phyloP scores from a whole-genome alignment of 2,797 vertebrate species.

The Phrynocephalus guinanensis region DNA sequence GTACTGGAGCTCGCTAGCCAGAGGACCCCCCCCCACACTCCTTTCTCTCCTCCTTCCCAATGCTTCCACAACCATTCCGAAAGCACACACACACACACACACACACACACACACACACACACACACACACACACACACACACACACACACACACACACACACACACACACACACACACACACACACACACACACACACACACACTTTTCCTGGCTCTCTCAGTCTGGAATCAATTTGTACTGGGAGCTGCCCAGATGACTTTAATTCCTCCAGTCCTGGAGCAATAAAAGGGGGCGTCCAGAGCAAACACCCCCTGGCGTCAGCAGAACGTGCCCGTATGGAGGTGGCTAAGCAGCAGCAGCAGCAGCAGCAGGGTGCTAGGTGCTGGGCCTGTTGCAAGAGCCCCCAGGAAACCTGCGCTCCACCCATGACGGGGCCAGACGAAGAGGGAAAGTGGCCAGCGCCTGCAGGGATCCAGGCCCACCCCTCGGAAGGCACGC shows the following conservation, averaged over 20 bases:
- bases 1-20: background rate
- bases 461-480: too few relatives aligned
- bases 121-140: too few relatives aligned
- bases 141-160: too few relatives aligned
- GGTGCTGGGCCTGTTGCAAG: too few relatives aligned
- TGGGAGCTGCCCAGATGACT: background rate
- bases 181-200: background rate
- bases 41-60: too few relatives aligned
- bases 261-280: background rate
- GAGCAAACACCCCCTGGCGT: background rate
- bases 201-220: background rate
- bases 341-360: too few relatives aligned
- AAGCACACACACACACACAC: too few relatives aligned
- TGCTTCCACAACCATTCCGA: background rate
- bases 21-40: background rate
- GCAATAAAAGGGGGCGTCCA: background rate
- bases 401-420: background rate
- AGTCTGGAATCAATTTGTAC: constrained; percentile 38
- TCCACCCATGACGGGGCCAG: background rate
- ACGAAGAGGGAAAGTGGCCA: background rate
- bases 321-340: background rate
- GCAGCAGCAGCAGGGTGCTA: background rate
- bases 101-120: too few relatives aligned
- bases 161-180: too few relatives aligned
- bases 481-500: too few relatives aligned